phyloP scores from a whole-genome alignment of 2,113 vertebrate genomes.

The Microtus montanus region DNA sequence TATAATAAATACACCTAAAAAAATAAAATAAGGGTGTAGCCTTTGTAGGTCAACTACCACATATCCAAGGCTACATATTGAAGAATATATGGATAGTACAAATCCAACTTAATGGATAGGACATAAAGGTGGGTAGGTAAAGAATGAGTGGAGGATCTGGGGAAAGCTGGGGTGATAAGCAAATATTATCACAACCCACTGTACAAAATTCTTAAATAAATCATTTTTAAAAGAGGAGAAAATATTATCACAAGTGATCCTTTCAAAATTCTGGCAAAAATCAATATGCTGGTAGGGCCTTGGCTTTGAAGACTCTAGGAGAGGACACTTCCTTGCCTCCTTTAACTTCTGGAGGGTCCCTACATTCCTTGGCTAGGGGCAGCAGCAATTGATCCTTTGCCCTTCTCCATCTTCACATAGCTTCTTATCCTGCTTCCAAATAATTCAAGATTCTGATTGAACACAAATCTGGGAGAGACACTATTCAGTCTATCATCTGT shows the following conservation, averaged over 20 bases:
- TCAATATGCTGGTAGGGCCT: not conserved
- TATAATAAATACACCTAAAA: not conserved
- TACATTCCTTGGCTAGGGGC: not conserved
- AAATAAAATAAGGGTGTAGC: not conserved
- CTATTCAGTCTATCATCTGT: not conserved
- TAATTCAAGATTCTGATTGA: not conserved
- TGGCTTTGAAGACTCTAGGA: not conserved
- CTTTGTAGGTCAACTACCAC: not conserved
- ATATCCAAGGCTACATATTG: not conserved
- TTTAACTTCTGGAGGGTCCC: not conserved
- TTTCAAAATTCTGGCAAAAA: not conserved
- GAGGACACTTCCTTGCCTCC: not conserved
- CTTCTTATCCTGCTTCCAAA: not conserved
- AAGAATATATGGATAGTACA: not conserved
- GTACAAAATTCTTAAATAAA: not conserved
- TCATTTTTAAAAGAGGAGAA: not conserved
- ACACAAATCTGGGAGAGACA: not conserved
- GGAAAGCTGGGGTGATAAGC: not conserved
- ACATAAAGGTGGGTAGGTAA: not conserved
- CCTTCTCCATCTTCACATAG: not conserved
- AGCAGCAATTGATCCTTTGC: not conserved
- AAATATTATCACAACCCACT: not conserved
- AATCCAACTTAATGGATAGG: not conserved
- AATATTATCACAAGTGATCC: not conserved
- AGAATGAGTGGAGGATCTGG: not conserved